phyloP scores from a whole-genome alignment of 2,797 vertebrate species.

The Microhierax caerulescens region DNA sequence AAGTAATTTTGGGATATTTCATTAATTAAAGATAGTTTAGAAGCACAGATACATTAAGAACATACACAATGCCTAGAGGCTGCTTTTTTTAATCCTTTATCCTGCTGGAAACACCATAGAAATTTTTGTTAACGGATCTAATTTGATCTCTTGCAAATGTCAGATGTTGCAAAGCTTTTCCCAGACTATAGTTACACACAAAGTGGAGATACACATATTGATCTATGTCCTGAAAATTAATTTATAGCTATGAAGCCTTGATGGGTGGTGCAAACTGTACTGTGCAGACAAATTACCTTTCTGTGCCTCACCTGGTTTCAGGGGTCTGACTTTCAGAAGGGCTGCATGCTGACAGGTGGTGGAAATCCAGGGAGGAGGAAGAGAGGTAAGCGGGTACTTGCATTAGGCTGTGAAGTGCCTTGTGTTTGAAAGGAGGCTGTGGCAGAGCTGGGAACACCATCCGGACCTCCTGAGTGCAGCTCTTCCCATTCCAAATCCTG shows the following conservation, averaged over 20 bases:
- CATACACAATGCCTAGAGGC: neutral
- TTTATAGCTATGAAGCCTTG: neutral
- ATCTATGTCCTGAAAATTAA: neutral
- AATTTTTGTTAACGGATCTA: neutral
- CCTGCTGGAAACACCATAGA: neutral
- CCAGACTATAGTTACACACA: neutral
- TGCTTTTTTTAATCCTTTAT: neutral
- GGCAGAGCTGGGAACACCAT: neutral
- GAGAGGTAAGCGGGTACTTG: neutral
- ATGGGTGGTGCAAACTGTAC: neutral
- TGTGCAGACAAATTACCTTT: neutral
- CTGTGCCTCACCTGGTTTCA: neutral
- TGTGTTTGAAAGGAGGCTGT: neutral
- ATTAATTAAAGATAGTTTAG: conserved; percentile 62
- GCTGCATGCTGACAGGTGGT: neutral
- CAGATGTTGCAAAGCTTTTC: neutral
- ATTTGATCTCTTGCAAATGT: neutral
- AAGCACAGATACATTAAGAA: conserved; percentile 29
- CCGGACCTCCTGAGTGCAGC: neutral
- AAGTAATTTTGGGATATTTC: conserved; percentile 46
- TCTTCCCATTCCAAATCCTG: neutral
- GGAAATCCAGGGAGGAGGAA: neutral
- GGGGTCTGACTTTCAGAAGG: neutral
- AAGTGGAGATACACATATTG: neutral
- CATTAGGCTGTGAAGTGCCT: neutral